Conservation (phyloP, 2,888 invertebrate genomes). For the Tenthredo mesomela region DNA sequence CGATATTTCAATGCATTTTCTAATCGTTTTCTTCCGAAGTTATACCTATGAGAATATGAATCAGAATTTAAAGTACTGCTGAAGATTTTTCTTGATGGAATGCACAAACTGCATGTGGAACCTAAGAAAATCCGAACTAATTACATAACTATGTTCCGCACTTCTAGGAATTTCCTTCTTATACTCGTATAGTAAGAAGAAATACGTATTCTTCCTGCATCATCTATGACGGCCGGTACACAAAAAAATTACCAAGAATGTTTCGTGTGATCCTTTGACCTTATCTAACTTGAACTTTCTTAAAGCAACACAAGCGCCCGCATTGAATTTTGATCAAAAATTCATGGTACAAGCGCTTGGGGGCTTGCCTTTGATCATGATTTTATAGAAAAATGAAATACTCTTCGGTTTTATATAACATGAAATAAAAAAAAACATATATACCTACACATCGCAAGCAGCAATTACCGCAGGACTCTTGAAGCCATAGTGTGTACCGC, state of each 20-base stretch:
- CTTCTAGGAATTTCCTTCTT: background rate
- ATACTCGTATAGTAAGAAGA: background rate
- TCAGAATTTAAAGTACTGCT: background rate
- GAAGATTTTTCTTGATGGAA: background rate
- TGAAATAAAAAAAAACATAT: background rate
- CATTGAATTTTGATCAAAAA: background rate
- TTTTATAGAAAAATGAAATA: background rate
- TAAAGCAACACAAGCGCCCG: background rate
- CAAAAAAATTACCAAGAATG: background rate
- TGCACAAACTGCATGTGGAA: background rate
- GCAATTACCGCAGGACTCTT: constrained; percentile 3
- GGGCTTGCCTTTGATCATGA: background rate
- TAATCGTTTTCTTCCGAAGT: background rate
- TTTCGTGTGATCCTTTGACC: background rate
- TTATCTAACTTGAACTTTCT: background rate
- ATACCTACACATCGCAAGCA: too few relatives aligned
- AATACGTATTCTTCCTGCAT: background rate
- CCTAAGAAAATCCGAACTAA: background rate
- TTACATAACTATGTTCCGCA: background rate
- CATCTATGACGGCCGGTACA: background rate
- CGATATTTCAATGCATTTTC: background rate
- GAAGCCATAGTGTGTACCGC: background rate
- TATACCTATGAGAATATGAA: background rate
- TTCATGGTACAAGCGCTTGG: background rate
- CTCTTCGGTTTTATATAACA: background rate